phyloP scores from a whole-genome alignment of 2,888 invertebrate species.

The Lasioglossum leucozonium region DNA sequence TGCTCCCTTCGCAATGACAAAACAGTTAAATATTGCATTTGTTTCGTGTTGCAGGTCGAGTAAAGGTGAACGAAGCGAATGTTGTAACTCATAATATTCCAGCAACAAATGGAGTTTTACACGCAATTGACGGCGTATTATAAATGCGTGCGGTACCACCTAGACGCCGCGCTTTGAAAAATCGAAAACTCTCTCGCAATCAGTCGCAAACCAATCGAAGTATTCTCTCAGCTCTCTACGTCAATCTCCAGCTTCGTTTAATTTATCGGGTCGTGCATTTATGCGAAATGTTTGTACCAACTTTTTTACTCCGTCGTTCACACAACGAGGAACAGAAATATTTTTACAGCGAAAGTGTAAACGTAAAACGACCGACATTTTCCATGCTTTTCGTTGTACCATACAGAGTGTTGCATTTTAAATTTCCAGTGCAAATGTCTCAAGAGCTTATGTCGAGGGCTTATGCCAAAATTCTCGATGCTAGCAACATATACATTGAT shows the following conservation, averaged over 20 bases:
- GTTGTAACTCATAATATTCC: constrained; percentile 94
- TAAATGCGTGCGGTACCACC: constrained; percentile 80
- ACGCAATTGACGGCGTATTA: constrained; percentile 90
- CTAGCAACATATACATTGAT: no score
- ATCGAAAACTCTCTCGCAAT: neutral
- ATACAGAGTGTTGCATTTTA: no score
- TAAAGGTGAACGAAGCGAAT: constrained; percentile 93
- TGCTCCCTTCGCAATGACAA: neutral
- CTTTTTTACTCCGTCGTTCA: neutral
- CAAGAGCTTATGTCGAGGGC: no score
- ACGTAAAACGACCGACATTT: neutral
- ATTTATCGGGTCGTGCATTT: neutral
- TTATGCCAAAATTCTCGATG: no score
- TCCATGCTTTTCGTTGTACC: neutral
- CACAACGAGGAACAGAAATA: neutral
- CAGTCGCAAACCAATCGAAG: constrained; percentile 1
- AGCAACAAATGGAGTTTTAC: constrained; percentile 94
- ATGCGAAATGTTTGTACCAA: neutral
- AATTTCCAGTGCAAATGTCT: no score
- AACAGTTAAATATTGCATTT: neutral
- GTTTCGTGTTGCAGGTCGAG: constrained; percentile 87
- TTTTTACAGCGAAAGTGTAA: neutral
- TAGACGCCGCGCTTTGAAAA: constrained; percentile 6
- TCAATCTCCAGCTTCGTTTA: neutral
- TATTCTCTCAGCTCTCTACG: neutral